Base-by-base conservation (phyloP, 1,140 invertebrate genomes). In the Hesperophylax magnus region DNA sequence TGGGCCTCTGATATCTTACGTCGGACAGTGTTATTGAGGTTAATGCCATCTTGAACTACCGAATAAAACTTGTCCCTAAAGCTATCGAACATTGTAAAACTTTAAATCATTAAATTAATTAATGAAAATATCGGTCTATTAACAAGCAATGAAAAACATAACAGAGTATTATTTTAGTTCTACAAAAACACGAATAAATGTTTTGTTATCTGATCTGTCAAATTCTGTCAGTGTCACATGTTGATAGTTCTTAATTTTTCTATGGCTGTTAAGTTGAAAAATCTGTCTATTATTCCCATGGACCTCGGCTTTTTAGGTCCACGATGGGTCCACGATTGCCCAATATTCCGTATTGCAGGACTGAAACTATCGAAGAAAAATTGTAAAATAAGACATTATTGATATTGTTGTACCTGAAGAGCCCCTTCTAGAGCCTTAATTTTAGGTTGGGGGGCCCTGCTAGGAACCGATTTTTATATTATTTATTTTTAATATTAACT, bases 61-160 rank as follows among this genome's bases (percentile, higher is more conserved):
- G 83, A 84, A 67, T 80, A 82, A n/a, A 84, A 53, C 69, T 82
- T 84, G 71, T 84, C 83, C 75, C 78, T 84, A 20, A 84, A 79
- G 58, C 78, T 80, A 63, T 80, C 81, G 24, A 84, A 82, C 83
- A 84, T 84, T 60, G 58, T 76, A 61, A 69, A 69, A 69, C 39
- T 47, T 47, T 47, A 47, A 47, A 47, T 14, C 39, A 47, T 47
- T 47, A 14, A 47, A 47, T 47, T 0, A 14, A 47, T 69, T 53
- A 53, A n/a, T n/a, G 31, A 18, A 67, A 67, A 61, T 24, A 9
- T 27, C 11, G 5, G 27, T 34, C n/a, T 31, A 4, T 34, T 6
- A 72, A 8, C 11, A 72, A 72, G 54, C 18, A 54, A 72, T 61
- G 18, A 60, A 14, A 76, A 58, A 39, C 17, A 58, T 20, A 76